Conservation (phyloP, 2,888 invertebrate species). For the Hyalella azteca region DNA sequence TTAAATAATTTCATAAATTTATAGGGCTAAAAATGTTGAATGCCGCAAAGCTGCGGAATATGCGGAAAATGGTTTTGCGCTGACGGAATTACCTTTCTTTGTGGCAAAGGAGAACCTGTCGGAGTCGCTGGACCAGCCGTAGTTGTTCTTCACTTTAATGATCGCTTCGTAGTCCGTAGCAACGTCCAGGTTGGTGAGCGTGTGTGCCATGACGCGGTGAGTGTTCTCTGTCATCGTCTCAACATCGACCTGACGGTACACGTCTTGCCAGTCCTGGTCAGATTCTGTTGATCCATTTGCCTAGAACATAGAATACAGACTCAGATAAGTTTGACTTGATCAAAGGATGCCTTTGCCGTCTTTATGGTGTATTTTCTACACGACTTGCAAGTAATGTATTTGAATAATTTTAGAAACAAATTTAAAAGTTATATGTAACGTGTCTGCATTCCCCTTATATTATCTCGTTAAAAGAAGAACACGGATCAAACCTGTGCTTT, state of each 20-base stretch:
- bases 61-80: no score
- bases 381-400: no score
- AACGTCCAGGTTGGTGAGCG: conserved; percentile 72
- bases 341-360: no score
- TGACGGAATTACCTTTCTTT: conserved; percentile 44
- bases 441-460: no score
- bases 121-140: conserved; percentile 47
- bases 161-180: conserved; percentile 73
- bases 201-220: conserved; percentile 72
- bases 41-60: no score
- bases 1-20: no score
- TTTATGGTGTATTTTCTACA: no score
- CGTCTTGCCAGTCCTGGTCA: conserved; percentile 19
- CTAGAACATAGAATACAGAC: background rate
- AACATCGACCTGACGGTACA: conserved; percentile 39
- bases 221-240: conserved; percentile 59
- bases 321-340: no score
- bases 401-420: no score
- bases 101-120: conserved; percentile 47
- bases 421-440: no score
- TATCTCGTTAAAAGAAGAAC: no score
- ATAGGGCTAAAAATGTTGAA: no score
- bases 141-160: conserved; percentile 70
- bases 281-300: conserved; percentile 13
- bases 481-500: conserved; percentile 67